phyloP scores from a whole-genome alignment of 2,797 vertebrate genomes.

The Carduelis carduelis region DNA sequence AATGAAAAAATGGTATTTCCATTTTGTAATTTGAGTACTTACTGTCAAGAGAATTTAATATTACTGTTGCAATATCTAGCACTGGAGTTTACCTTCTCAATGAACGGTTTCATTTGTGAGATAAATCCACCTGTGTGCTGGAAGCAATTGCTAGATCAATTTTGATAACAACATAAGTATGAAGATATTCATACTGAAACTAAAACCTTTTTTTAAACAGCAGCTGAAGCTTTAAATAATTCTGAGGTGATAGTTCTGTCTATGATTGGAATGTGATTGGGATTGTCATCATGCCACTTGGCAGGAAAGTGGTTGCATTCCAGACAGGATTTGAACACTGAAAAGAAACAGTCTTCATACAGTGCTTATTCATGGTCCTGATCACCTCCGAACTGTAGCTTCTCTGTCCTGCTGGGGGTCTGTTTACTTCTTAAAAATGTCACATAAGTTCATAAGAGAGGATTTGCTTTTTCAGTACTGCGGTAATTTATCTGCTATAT shows the following conservation, averaged over 20 bases:
- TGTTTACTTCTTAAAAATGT: background rate
- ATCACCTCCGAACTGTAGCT: background rate
- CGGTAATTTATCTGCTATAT: background rate
- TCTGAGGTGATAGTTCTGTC: background rate
- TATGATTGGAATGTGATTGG: background rate
- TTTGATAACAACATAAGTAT: background rate
- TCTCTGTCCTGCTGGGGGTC: background rate
- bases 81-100: background rate
- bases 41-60: background rate
- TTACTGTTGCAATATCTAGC: background rate
- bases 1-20: slow-evolving; percentile 86
- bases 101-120: background rate
- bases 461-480: background rate
- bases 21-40: background rate
- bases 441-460: background rate
- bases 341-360: background rate
- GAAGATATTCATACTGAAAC: background rate
- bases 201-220: background rate
- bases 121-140: background rate
- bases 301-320: background rate
- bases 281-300: background rate
- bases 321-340: background rate
- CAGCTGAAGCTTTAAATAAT: background rate
- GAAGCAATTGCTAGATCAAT: background rate
- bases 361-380: background rate